Percentiles rank a stretch among this genome's conserved stretches.
phyloP scores from a whole-genome alignment of 2,113 vertebrate genomes.

The Gasterosteus nipponicus region DNA sequence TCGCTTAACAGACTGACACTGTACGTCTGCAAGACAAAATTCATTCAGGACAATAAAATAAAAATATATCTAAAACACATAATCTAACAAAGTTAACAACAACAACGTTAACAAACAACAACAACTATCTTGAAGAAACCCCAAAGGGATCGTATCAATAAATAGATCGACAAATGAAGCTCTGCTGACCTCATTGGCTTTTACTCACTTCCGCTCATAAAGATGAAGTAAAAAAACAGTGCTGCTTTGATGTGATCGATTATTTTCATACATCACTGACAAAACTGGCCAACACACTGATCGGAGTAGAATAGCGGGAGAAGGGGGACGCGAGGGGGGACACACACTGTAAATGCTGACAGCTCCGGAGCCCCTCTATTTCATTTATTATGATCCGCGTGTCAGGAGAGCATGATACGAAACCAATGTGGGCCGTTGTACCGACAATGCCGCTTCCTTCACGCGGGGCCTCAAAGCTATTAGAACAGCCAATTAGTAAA shows the following conservation, averaged over 20 bases:
- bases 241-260: slow-evolving; percentile 88
- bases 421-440: slow-evolving; percentile 41
- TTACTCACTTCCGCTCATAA: slow-evolving; percentile 27
- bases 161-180: slow-evolving; percentile 7
- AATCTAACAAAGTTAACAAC: too few species aligned
- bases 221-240: slow-evolving; percentile 57
- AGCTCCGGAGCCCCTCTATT: slow-evolving; percentile 45
- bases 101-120: too few species aligned
- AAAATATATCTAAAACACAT: too few species aligned
- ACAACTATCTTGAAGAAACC: too few species aligned
- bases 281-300: slow-evolving; percentile 68
- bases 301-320: slow-evolving; percentile 70
- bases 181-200: slow-evolving; percentile 76
- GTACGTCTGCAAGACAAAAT: too few species aligned
- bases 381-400: slow-evolving; percentile 25
- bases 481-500: slow-evolving; percentile 32
- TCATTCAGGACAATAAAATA: too few species aligned
- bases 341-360: slow-evolving; percentile 62
- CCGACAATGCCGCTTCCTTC: slow-evolving; percentile 16
- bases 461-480: slow-evolving; percentile 51
- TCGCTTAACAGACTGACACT: too few species aligned
- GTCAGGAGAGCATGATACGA: slow-evolving; percentile 53
- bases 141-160: neutral
- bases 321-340: slow-evolving; percentile 41
- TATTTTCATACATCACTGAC: slow-evolving; percentile 94